Conservation (phyloP, 2,797 vertebrate species). For the Falco concolor region DNA sequence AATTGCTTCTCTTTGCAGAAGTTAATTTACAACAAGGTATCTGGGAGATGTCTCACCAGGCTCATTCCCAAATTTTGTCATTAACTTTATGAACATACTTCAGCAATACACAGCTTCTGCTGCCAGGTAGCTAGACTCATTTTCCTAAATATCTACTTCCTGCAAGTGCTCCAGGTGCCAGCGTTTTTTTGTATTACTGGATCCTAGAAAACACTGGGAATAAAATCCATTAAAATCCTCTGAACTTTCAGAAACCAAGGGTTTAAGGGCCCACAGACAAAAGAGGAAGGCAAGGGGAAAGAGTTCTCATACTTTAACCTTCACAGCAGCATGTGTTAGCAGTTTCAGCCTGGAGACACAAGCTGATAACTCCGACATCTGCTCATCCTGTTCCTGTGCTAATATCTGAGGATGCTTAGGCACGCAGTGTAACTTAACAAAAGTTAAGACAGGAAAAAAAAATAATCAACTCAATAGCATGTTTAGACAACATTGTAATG, state of each 20-base stretch:
- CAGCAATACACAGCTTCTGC: neutral
- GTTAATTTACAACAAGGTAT: neutral
- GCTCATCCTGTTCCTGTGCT: neutral
- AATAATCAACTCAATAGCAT: neutral
- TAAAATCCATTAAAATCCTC: neutral
- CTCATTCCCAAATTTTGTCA: neutral
- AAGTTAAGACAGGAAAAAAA: neutral
- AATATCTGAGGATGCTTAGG: neutral
- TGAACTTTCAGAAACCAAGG: neutral
- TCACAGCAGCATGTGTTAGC: neutral
- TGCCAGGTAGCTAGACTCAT: neutral
- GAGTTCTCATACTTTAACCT: neutral
- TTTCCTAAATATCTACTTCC: neutral
- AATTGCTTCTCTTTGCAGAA: neutral
- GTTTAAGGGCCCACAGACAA: neutral
- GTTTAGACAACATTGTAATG: slow-evolving; percentile 35
- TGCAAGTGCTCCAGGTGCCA: neutral
- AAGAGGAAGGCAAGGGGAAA: neutral
- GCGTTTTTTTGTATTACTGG: neutral
- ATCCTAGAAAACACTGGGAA: neutral
- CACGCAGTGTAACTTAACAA: neutral
- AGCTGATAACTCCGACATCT: neutral
- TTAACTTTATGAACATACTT: neutral
- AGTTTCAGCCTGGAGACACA: neutral
- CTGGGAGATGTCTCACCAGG: neutral